Base-by-base conservation (phyloP, 2,888 invertebrate species). In the Drosophila robusta region DNA sequence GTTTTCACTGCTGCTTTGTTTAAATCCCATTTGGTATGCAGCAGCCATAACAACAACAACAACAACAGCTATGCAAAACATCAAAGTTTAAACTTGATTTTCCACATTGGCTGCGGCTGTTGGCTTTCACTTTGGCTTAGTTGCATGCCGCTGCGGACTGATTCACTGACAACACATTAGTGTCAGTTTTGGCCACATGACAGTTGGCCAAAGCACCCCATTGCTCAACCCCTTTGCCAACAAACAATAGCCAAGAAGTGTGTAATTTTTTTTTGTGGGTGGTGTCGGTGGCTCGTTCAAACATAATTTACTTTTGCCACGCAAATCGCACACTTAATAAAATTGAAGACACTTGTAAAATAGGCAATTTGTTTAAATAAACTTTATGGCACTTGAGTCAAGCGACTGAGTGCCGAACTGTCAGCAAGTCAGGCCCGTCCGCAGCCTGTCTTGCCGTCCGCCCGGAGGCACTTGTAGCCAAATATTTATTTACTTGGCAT, bases 341-440 rank as follows among this genome's bases (percentile, higher is more conserved):
- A 85, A 85, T 78, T 85, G 80, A 85, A 87, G 87, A 79, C 80
- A 77, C 87, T 87, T 85, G 78, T 86, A 83, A 85, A 87, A 87
- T 86, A 80, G 88, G 88, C 86, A 86, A 86, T 86, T 86, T 87
- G 83, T 87, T 86, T 86, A 87, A 81, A 85, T 87, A 82, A 84
- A 87, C 87, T 84, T 87, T 84, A 87, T 84, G 83, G 87, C 87
- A 80, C 87, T 86, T 63, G 77, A 70, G 66, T 70, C 69, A 51
- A 39, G 45, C 52, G 47, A 39, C 32, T 51, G 47, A 62, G 64
- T 49, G 49, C 42, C 32, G 18, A 45, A 50, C 39, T 62, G 70
- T 58, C 58, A 54, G 61, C 38, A 41, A 55, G 70, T 52, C 42
- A 26, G 18, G 7, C 32, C 32, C 29, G n/a, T 18, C 18, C 9